Percentiles rank a stretch among this genome's conserved stretches.
Conservation (phyloP, 1,140 invertebrate species). For the Drosophila sp. region DNA sequence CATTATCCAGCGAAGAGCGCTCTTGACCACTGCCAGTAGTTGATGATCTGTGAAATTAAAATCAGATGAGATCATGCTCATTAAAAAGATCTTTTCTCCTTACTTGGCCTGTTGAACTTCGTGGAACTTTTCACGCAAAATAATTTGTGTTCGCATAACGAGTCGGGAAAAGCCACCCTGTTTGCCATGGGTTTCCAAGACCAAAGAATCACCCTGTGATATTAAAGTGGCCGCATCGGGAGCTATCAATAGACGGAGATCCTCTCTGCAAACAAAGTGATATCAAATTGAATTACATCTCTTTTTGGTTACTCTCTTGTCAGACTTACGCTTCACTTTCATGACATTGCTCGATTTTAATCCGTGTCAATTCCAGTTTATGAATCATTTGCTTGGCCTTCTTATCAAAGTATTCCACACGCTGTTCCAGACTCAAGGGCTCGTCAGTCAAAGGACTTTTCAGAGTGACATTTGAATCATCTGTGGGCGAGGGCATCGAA, state of each 20-base stretch:
- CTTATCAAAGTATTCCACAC: slow-evolving; percentile 85
- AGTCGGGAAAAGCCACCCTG: slow-evolving; percentile 72
- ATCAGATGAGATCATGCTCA: neutral
- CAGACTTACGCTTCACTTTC: slow-evolving; percentile 85
- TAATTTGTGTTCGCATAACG: slow-evolving; percentile 77
- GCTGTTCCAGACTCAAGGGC: slow-evolving; percentile 55
- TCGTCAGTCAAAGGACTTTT: slow-evolving; percentile 64
- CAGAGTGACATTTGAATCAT: slow-evolving; percentile 74
- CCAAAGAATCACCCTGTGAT: slow-evolving; percentile 90
- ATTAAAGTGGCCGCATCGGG: slow-evolving; percentile 91
- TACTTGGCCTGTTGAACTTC: slow-evolving; percentile 81
- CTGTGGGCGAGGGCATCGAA: slow-evolving; percentile 59
- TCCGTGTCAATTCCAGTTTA: slow-evolving; percentile 87
- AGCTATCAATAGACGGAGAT: slow-evolving; percentile 84
- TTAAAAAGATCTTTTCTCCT: neutral
- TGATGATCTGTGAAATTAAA: slow-evolving; percentile 54
- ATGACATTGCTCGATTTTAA: slow-evolving; percentile 87
- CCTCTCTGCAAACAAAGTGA: slow-evolving; percentile 52
- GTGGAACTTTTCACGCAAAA: slow-evolving; percentile 78
- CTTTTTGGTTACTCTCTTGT: too few species aligned
- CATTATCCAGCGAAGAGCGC: slow-evolving; percentile 59
- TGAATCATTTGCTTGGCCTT: slow-evolving; percentile 86
- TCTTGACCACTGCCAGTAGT: slow-evolving; percentile 33
- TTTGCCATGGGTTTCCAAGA: slow-evolving; percentile 86
- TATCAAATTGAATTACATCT: too few species aligned